phyloP scores from a whole-genome alignment of 1,140 invertebrate genomes.

The Leptonema lineaticorne region DNA sequence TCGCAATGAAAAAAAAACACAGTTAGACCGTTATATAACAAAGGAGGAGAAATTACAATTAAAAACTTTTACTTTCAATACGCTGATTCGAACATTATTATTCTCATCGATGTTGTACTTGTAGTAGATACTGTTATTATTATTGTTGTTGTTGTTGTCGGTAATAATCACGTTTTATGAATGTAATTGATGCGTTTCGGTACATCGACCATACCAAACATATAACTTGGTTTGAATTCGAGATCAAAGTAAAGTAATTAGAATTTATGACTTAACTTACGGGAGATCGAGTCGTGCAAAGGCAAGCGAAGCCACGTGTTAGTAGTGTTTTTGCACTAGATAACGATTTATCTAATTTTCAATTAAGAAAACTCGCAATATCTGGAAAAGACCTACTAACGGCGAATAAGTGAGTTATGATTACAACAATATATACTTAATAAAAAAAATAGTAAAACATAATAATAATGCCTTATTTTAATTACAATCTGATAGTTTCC shows the following conservation, averaged over 20 bases:
- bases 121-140: no score
- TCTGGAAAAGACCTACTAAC: no score
- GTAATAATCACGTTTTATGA: not conserved
- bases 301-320: not conserved
- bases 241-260: not conserved
- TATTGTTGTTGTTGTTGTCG: not conserved
- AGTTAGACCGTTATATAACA: no score
- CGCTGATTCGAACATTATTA: not conserved
- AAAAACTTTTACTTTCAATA: not conserved
- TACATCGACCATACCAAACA: no score
- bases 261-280: not conserved
- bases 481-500: no score
- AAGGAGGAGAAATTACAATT: no score
- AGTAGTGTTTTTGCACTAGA: not conserved
- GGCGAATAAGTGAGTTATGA: no score
- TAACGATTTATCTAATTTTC: slow-evolving; percentile 3
- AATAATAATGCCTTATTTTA: no score
- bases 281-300: no score
- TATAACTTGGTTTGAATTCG: not conserved
- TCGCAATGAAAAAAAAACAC: not conserved
- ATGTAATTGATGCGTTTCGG: not conserved
- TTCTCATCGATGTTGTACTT: not conserved
- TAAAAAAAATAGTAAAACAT: no score
- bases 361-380: not conserved
- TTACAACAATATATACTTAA: no score